Percentiles rank a stretch among this genome's conserved stretches.
Evolutionary conservation across 2,888 invertebrate genomes (phyloP).

Genomic region (Agrochola circellaris): DNA sequence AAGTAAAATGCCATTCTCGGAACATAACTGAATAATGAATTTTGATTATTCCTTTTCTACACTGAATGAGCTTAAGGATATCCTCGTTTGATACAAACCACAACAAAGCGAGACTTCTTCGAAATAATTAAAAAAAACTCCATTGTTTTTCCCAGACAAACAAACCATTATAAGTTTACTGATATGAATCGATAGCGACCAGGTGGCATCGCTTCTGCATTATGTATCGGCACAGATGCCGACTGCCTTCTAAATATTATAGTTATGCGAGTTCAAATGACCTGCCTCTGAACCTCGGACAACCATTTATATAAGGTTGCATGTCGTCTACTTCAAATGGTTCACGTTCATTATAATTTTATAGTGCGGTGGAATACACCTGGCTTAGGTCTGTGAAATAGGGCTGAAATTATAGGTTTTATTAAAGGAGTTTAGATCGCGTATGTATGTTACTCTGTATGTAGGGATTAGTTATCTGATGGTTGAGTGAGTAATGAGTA

Average conservation of each 20-base stretch:
- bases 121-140: constrained; percentile 20
- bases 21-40: background rate
- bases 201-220: constrained; percentile 79
- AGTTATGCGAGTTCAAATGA: constrained; percentile 72
- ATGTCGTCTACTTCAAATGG: constrained; percentile 42
- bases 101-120: constrained; percentile 4
- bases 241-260: constrained; percentile 74
- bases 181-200: constrained; percentile 75
- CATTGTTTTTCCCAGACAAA: constrained; percentile 30
- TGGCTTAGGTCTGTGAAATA: background rate
- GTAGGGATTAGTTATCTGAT: background rate
- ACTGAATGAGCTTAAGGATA: constrained; percentile 11
- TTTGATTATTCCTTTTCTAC: background rate
- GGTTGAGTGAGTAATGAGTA: background rate
- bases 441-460: background rate
- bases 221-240: constrained; percentile 74
- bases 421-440: background rate
- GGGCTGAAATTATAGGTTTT: constrained; percentile 5
- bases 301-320: constrained; percentile 57
- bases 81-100: constrained; percentile 9
- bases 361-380: constrained; percentile 29
- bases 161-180: constrained; percentile 26
- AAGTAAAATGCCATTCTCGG: background rate
- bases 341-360: constrained; percentile 34
- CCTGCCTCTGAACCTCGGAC: constrained; percentile 60